These are phyloP conservation scores for Itoplectis maculator DNA, from an alignment of 2,888 invertebrate species.

Conservation along the genomic window DNA sequence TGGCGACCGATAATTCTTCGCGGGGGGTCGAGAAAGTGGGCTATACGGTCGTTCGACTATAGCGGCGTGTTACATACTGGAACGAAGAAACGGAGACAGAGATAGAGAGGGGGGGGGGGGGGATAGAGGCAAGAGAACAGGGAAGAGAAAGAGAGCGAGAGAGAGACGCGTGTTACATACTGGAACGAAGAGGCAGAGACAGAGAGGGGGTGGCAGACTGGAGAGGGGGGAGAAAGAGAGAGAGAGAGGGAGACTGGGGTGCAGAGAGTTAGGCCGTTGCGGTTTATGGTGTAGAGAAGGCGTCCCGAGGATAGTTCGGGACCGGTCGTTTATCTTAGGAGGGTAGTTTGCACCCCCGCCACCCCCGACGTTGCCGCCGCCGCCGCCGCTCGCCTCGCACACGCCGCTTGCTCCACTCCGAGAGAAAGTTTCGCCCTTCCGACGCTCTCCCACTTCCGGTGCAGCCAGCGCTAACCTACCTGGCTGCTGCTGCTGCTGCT, in stretches of 20 bases:
- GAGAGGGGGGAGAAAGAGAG: too few species aligned
- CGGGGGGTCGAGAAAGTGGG: conserved; percentile 40
- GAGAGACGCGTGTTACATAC: not conserved
- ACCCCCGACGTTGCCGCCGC: too few species aligned
- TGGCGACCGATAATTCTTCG: conserved; percentile 62
- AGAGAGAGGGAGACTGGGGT: conserved; percentile 17
- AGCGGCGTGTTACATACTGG: conserved; percentile 25
- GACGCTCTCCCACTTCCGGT: conserved; percentile 25
- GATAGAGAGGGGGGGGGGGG: too few species aligned
- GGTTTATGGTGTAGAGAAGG: conserved; percentile 63
- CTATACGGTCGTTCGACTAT: not conserved
- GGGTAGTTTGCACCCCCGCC: conserved; percentile 53
- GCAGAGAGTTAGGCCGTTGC: conserved; percentile 66
- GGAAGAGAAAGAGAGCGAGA: too few species aligned
- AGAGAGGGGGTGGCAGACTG: too few species aligned
- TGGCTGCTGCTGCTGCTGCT: not conserved
- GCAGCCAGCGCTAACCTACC: conserved; percentile 19
- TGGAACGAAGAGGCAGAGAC: conserved; percentile 9
- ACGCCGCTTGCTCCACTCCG: conserved; percentile 33
- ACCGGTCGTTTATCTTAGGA: conserved; percentile 63
- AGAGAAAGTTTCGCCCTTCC: conserved; percentile 52
- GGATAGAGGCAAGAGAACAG: too few species aligned
- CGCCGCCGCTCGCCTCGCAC: not conserved
- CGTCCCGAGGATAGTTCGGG: conserved; percentile 58
- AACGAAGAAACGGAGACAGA: too few species aligned